phyloP scores from a whole-genome alignment of 1,140 invertebrate species.

The Laodelphax striatellus region DNA sequence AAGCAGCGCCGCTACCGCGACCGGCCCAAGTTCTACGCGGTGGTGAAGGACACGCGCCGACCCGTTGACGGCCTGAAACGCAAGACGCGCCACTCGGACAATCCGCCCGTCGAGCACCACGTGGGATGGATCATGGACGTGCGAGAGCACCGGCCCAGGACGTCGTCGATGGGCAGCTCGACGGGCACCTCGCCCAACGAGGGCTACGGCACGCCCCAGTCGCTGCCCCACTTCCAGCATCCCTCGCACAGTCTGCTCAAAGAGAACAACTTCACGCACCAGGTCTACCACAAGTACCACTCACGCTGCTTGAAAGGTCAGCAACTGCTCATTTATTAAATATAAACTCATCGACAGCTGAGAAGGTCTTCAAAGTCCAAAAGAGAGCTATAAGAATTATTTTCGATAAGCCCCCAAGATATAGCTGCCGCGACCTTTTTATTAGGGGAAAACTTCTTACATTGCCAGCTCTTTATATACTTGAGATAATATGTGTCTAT shows the following conservation, averaged over 20 bases:
- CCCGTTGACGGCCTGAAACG: conserved; percentile 55
- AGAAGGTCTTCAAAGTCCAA: no score
- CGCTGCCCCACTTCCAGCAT: conserved; percentile 87
- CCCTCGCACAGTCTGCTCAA: conserved; percentile 91
- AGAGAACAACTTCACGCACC: conserved; percentile 95
- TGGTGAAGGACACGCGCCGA: conserved; percentile 64
- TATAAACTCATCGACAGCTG: background rate
- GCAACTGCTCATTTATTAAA: no score
- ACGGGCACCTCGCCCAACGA: conserved; percentile 59
- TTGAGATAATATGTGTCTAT: no score
- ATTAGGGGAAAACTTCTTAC: no score
- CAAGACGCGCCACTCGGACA: conserved; percentile 83
- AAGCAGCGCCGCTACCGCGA: background rate
- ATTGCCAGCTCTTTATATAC: no score
- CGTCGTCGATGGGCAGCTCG: conserved; percentile 58
- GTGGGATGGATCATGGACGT: conserved; percentile 95
- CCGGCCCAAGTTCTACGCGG: conserved; percentile 70
- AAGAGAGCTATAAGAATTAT: no score
- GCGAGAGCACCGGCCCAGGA: conserved; percentile 64
- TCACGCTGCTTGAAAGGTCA: conserved; percentile 84
- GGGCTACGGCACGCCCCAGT: conserved; percentile 53
- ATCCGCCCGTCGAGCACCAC: conserved; percentile 87
- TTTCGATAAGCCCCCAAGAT: no score
- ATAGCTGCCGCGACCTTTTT: no score
- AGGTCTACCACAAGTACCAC: conserved; percentile 91